Conservation (phyloP, 2,888 invertebrate genomes). For the Therioaphis trifolii region DNA sequence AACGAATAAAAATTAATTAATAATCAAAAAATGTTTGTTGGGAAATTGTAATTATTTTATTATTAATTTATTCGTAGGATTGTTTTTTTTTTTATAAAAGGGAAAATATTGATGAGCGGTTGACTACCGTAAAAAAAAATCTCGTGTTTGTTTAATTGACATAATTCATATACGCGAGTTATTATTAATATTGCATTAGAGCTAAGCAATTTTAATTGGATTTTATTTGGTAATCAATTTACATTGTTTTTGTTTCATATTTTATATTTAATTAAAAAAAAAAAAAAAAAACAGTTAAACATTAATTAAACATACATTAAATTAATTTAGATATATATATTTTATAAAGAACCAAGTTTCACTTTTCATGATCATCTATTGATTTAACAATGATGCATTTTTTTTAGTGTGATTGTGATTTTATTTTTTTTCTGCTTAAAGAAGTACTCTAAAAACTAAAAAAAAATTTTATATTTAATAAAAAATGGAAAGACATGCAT, state of each 20-base stretch:
- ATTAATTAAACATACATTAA: conserved; percentile 4
- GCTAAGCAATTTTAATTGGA: conserved; percentile 26
- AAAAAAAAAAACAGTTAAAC: background rate
- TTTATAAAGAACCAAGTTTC: background rate
- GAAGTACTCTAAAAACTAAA: too few species aligned
- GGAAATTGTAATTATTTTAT: conserved; percentile 33
- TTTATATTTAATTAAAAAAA: too few species aligned
- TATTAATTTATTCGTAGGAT: conserved; percentile 25
- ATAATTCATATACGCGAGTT: background rate
- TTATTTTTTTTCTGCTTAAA: background rate
- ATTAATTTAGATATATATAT: background rate
- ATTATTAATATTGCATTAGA: conserved; percentile 38
- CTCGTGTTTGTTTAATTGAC: background rate
- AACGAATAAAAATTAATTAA: conserved; percentile 33
- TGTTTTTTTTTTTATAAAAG: conserved; percentile 21
- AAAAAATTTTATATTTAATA: too few species aligned
- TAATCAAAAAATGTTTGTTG: conserved; percentile 19
- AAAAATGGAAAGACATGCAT: too few species aligned
- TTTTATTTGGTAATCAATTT: conserved; percentile 32
- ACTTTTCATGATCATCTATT: background rate
- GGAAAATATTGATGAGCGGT: conserved; percentile 48
- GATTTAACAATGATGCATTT: background rate
- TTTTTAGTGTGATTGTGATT: too few species aligned
- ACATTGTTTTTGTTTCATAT: background rate
- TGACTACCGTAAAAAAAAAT: conserved; percentile 6